A percentile compares a stretch with the other conserved stretches of the same genome.
Conservation (phyloP, 2,888 invertebrate species). For the Gymnocheta viridis region DNA sequence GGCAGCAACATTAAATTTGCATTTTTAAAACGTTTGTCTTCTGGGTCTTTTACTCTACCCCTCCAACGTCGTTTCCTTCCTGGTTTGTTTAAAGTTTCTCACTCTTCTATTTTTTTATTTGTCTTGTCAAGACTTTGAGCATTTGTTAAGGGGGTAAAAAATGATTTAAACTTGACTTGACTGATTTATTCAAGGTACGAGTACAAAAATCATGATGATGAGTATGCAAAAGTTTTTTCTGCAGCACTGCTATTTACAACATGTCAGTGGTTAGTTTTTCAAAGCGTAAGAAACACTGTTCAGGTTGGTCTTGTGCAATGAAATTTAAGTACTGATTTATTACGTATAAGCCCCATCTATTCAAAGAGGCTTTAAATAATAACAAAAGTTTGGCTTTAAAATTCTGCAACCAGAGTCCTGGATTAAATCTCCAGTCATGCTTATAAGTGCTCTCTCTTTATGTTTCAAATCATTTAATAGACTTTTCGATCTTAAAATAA, state of each 20-base stretch:
- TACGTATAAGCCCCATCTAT: too few species aligned
- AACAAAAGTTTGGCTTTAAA: too few species aligned
- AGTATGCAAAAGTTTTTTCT: slow-evolving; percentile 9
- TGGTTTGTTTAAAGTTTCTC: neutral
- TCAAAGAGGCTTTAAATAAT: too few species aligned
- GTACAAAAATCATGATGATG: slow-evolving; percentile 39
- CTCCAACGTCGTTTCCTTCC: neutral
- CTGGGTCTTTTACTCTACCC: neutral
- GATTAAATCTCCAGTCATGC: too few species aligned
- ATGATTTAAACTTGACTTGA: slow-evolving; percentile 55
- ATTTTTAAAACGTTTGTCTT: slow-evolving; percentile 63
- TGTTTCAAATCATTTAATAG: too few species aligned
- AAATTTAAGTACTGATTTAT: too few species aligned
- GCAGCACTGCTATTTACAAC: neutral
- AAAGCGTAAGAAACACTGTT: neutral
- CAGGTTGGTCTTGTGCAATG: too few species aligned
- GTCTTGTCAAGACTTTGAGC: slow-evolving; percentile 47
- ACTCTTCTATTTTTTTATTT: slow-evolving; percentile 12
- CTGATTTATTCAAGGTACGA: slow-evolving; percentile 64
- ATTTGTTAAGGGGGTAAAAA: slow-evolving; percentile 16
- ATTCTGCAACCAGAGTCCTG: too few species aligned
- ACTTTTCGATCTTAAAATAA: too few species aligned
- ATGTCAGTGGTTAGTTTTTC: neutral
- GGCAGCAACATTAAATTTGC: slow-evolving; percentile 58
- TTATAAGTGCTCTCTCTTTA: too few species aligned